Base-by-base conservation (phyloP, 2,797 vertebrate species). In the Rhinatrema bivittatum region DNA sequence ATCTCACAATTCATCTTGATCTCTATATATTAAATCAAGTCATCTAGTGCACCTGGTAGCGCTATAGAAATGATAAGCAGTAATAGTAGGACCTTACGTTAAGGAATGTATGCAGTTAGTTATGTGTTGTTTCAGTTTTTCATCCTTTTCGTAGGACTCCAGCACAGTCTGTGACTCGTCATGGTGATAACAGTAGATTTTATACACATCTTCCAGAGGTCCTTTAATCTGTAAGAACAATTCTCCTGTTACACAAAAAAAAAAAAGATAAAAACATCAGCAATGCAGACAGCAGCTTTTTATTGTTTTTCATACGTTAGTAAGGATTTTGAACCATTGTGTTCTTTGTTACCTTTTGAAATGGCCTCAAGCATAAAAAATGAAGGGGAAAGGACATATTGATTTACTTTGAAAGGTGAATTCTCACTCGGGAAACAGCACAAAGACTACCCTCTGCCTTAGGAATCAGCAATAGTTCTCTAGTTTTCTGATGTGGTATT, bases 111-210 rank as follows among this genome's bases (percentile, higher is more conserved):
- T 55, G 50, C 90, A 93, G 20, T 76, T 79, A 60, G 69, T 88
- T 72, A 98, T 84, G 72, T 92, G 86, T 43, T 87, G 75, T 62
- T 86, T 93, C 60, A 93, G 75, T 50, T 91, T 88, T 57, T 92
- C 91, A 9, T 97, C 90, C 63, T 89, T 93, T 61, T 96, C 93
- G 12, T 93, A 94, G 44, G 84, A 80, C 75, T 96, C 93, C 27
- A 99, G 84, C 16, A 88, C 68, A 39, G 70, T 55, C 52, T 89
- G 92, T 2, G 93, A 93, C 17, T 97, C 91, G 10, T 97, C 91
- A 0, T 99, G 91, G 40, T 91, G 90, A 62, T 91, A 99, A 72
- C 94, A 98, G 65, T 99, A 99, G 62, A 88, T 83, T 80, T 98
- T 99, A 76, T 95, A 99, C 7, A 88, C 86, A 6, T 94, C 93